Evolutionary conservation across 2,888 invertebrate genomes (phyloP), one percentile per base, ranked within the genome.

Genomic region (Arctia plantaginis): DNA sequence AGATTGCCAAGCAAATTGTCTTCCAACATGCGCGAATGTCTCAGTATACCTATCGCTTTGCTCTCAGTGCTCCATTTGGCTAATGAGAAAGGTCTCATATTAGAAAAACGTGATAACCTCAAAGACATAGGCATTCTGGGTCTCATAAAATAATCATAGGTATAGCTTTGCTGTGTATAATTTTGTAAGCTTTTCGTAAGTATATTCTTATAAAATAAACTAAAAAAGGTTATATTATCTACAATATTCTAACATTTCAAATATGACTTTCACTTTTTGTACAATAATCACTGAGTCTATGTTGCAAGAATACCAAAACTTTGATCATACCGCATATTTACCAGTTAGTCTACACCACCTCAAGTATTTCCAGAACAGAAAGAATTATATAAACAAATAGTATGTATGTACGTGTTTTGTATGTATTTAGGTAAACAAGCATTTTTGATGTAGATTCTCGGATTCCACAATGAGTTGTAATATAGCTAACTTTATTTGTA

Each of bases 51-150:
- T 0, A 96, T 98, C 72, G 98, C 98, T 0, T 97, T 98, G 90
- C 97, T 98, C 39, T 97, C 98, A 0, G 94, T 98, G 30, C 94
- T 99, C 8, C 98, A 99, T 95, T 94, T 99, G 84, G 98, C 98
- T 4, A 99, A 99, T 89, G 98, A 99, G 89, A 97, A 97, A 85
- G 97, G 96, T 59, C 92, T 98, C 1, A 88, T 96, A 59, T 88
- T 97, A 39, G 93, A 95, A 82, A 96, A 96, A 73, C 91, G 92
- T 20, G 89, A 94, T 0, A 94, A 96, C 79, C 87, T 96, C 6
- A 93, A 95, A 75, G 97, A 97, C 89, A 96, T 97, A 76, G 90
- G 87, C 20, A 94, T 96, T 71, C 12, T 92, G 55, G 94, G 94
- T n/a, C 88, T 93, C 30, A 90, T 93, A 71, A 89, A 93, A 79